Percentiles rank a stretch among this genome's conserved stretches.
Evolutionary conservation across 1,140 invertebrate genomes (phyloP).

Genomic region (Drosophila lacteicornis): DNA sequence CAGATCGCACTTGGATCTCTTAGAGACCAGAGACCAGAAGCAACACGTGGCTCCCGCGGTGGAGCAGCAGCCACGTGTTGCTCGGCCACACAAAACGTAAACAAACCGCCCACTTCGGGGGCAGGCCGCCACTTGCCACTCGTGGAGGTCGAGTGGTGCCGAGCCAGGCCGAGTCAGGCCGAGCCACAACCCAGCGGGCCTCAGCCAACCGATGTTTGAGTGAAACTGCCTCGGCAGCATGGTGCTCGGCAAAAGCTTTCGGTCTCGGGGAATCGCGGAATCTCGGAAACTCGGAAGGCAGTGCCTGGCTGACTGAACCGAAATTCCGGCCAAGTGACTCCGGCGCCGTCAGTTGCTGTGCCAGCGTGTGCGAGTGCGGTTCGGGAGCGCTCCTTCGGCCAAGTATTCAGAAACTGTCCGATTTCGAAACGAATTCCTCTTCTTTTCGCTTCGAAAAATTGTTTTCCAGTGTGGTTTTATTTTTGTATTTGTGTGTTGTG

Average conservation of each 20-base stretch:
- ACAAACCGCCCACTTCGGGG: slow-evolving; percentile 54
- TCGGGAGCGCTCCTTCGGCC: slow-evolving; percentile 6
- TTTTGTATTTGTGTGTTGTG: not conserved
- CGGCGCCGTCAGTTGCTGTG: slow-evolving; percentile 68
- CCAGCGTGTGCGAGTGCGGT: slow-evolving; percentile 69
- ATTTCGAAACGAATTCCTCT: slow-evolving; percentile 1
- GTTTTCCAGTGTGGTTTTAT: not conserved
- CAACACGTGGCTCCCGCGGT: slow-evolving; percentile 23
- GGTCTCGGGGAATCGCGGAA: not conserved
- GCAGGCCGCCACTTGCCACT: slow-evolving; percentile 11
- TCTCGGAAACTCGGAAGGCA: slow-evolving; percentile 6
- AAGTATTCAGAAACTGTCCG: not conserved
- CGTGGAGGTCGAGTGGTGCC: slow-evolving; percentile 41
- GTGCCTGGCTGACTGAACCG: slow-evolving; percentile 37
- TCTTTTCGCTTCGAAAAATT: slow-evolving; percentile 1
- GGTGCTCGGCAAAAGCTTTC: slow-evolving; percentile 59
- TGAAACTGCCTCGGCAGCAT: slow-evolving; percentile 49
- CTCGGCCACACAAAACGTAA: slow-evolving; percentile 53
- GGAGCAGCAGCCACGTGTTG: slow-evolving; percentile 1
- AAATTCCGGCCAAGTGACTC: slow-evolving; percentile 44
- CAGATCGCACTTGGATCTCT: not conserved
- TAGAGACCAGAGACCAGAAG: not conserved
- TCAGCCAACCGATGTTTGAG: slow-evolving; percentile 61
- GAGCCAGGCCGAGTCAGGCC: slow-evolving; percentile 22
- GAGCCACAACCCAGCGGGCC: not conserved